Percentiles rank a stretch among this genome's conserved stretches.
These are phyloP conservation scores for Nematolebias whitei DNA, from an alignment of 2,113 vertebrate genomes.

Conservation along the genomic window DNA sequence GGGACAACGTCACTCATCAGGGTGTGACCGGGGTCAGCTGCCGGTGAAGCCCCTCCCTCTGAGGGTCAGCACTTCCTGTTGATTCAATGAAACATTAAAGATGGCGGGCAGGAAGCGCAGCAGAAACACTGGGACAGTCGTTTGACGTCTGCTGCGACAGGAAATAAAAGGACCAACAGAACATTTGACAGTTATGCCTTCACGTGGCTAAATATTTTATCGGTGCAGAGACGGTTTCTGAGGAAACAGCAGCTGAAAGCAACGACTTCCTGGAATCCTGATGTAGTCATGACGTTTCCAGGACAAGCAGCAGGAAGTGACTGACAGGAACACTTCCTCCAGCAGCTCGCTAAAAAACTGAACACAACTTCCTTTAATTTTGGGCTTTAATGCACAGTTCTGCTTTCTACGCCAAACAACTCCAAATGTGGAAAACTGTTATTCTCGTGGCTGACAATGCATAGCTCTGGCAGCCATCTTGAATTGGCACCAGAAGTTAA, in stretches of 20 bases:
- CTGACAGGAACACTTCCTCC: constrained; percentile 10
- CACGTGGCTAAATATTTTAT: not conserved
- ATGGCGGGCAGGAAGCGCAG: not conserved
- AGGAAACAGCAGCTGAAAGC: constrained; percentile 1
- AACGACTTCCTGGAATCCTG: constrained; percentile 9
- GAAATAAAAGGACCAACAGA: not conserved
- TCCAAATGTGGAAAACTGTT: no score
- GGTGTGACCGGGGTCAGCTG: no score
- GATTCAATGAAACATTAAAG: constrained; percentile 18
- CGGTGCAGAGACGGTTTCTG: not conserved
- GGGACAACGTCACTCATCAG: no score
- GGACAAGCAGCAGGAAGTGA: not conserved
- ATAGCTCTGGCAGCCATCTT: no score
- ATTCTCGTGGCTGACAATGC: no score
- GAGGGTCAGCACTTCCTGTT: constrained; percentile 7
- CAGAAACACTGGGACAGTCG: not conserved
- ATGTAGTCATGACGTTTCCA: not conserved
- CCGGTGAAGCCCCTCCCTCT: no score
- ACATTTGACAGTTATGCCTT: not conserved
- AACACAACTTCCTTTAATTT: no score
- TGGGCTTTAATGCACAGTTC: no score
- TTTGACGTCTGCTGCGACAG: not conserved
- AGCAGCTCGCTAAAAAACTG: not conserved
- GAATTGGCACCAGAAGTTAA: no score
- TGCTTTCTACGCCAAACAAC: no score